phyloP scores from a whole-genome alignment of 2,797 vertebrate species.

The Brachyalestes nurse region DNA sequence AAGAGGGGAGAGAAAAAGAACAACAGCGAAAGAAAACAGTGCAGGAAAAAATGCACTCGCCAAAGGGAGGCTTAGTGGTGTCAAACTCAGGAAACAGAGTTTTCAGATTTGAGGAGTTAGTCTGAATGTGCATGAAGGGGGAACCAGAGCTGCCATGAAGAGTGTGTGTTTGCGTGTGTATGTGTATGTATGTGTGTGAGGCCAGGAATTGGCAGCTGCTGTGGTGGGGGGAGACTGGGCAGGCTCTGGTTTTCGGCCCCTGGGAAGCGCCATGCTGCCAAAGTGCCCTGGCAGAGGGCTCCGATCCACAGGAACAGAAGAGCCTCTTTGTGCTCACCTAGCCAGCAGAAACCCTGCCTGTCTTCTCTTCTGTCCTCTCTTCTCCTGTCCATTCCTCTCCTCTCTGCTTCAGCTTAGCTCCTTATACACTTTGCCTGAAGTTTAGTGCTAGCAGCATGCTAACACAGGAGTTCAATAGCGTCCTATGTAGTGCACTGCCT shows the following conservation, averaged over 20 bases:
- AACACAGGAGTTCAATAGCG: background rate
- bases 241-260: slow-evolving; percentile 53
- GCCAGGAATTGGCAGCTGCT: slow-evolving; percentile 55
- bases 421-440: background rate
- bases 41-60: slow-evolving; percentile 38
- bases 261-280: slow-evolving; percentile 64
- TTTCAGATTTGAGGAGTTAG: slow-evolving; percentile 56
- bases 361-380: slow-evolving; percentile 43
- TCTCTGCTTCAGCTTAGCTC: slow-evolving; percentile 17
- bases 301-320: slow-evolving; percentile 66
- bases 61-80: slow-evolving; percentile 61
- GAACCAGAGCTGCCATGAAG: slow-evolving; percentile 49
- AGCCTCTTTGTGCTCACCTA: slow-evolving; percentile 62
- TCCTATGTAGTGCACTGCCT: background rate
- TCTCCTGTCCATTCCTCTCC: slow-evolving; percentile 39
- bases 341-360: slow-evolving; percentile 48
- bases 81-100: slow-evolving; percentile 62
- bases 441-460: slow-evolving; percentile 19
- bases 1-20: slow-evolving; percentile 45
- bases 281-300: slow-evolving; percentile 64
- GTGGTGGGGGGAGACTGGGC: slow-evolving; percentile 53
- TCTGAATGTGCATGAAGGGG: slow-evolving; percentile 51
- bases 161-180: slow-evolving; percentile 36
- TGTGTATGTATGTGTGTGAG: slow-evolving; percentile 59
- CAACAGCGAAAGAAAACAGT: slow-evolving; percentile 57